Percentiles rank a stretch among this genome's conserved stretches.
Evolutionary conservation across 2,797 vertebrate species (phyloP).

Genomic region (Astyanax mexicanus): DNA sequence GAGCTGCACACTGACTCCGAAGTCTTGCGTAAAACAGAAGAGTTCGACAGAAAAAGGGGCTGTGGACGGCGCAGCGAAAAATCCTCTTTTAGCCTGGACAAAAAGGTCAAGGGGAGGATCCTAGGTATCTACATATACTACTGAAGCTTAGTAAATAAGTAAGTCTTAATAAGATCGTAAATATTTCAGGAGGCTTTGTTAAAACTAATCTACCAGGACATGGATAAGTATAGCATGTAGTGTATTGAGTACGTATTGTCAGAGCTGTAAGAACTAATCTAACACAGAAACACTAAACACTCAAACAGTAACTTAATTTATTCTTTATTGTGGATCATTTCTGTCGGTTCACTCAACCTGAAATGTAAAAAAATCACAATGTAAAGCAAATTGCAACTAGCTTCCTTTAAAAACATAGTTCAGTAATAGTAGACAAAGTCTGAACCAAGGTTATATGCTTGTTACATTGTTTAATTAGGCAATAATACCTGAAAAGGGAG

Average conservation of each 20-base stretch:
- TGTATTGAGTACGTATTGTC: not conserved
- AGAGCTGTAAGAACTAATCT: not conserved
- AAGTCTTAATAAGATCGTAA: not conserved
- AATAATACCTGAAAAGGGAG: too few species aligned
- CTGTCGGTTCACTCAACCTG: too few species aligned
- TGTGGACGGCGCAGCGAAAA: not conserved
- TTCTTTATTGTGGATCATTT: too few species aligned
- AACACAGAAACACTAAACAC: too few species aligned
- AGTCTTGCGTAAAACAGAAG: not conserved
- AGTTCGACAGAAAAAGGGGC: not conserved
- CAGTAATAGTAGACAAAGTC: too few species aligned
- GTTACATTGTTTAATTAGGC: too few species aligned
- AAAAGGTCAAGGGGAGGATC: slow-evolving; percentile 16
- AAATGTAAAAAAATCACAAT: too few species aligned
- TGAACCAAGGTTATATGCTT: too few species aligned
- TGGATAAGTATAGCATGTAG: not conserved
- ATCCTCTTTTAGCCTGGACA: not conserved
- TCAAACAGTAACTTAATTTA: too few species aligned
- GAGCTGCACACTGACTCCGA: not conserved
- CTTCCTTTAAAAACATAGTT: too few species aligned
- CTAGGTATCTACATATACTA: not conserved
- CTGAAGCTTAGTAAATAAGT: not conserved
- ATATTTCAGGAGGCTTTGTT: not conserved
- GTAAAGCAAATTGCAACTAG: too few species aligned
- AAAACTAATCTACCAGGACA: not conserved